These are phyloP conservation scores for Triplophysa yarkandensis DNA, from an alignment of 2,797 vertebrate genomes.

Conservation along the genomic window DNA sequence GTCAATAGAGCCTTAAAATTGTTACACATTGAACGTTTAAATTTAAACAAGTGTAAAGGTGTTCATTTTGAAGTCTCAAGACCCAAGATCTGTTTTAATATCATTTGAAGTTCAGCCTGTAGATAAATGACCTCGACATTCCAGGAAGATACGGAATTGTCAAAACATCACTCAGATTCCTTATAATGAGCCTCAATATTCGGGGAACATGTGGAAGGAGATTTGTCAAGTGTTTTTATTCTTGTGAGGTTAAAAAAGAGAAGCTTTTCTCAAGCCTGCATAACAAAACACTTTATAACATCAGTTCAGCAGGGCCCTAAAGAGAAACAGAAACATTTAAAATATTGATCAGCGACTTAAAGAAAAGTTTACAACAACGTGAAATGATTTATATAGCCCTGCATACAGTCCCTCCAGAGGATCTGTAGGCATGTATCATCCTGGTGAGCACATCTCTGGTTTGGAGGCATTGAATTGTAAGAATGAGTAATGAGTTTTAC, in stretches of 20 bases:
- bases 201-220: background rate
- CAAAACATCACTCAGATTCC: background rate
- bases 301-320: background rate
- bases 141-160: background rate
- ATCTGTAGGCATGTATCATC: background rate
- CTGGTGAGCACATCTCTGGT: background rate
- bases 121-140: background rate
- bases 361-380: background rate
- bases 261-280: background rate
- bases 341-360: background rate
- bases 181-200: background rate
- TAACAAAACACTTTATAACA: background rate
- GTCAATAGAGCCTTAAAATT: too few relatives aligned
- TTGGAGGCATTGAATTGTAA: background rate
- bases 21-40: too few relatives aligned
- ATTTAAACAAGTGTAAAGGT: slow-evolving; percentile 8
- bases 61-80: background rate
- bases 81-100: background rate
- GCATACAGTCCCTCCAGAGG: background rate
- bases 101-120: too few relatives aligned
- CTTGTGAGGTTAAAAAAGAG: too few relatives aligned
- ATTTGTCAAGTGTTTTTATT: too few relatives aligned
- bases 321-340: background rate
- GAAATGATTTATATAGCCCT: background rate
- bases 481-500: background rate